phyloP scores from a whole-genome alignment of 1,140 invertebrate genomes.

The Campoletis sonorensis region DNA sequence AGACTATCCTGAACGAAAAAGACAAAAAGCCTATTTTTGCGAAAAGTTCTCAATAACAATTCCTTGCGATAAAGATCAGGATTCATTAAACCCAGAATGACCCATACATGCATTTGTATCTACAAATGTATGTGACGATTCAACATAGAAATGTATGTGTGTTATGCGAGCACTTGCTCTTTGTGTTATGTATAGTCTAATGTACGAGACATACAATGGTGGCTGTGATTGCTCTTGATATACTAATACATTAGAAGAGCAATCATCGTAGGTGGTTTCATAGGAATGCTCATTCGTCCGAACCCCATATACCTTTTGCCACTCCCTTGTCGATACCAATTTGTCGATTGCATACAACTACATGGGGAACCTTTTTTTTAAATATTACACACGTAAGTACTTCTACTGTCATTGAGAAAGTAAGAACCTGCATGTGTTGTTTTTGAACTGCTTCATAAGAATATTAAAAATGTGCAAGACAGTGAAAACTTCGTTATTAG shows the following conservation, averaged over 20 bases:
- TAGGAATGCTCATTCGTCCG: slow-evolving; percentile 33
- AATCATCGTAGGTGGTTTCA: slow-evolving; percentile 10
- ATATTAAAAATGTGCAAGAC: no score
- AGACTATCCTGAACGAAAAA: no score
- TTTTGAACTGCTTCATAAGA: no score
- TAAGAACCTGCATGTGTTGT: not conserved
- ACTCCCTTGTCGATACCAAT: not conserved
- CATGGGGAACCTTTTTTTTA: not conserved
- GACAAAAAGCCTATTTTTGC: no score
- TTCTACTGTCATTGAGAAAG: no score
- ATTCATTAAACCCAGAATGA: not conserved
- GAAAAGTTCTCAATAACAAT: no score
- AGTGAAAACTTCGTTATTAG: no score
- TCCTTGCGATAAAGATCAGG: no score
- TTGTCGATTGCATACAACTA: slow-evolving; percentile 8
- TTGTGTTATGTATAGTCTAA: not conserved
- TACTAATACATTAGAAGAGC: not conserved
- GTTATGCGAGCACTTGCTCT: not conserved
- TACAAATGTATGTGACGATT: not conserved
- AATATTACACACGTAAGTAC: not conserved
- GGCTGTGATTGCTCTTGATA: not conserved
- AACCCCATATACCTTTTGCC: slow-evolving; percentile 1
- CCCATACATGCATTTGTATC: not conserved
- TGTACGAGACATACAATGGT: not conserved
- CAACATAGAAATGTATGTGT: no score